Percentiles rank a stretch among this genome's conserved stretches.
phyloP scores from a whole-genome alignment of 2,888 invertebrate genomes.

The Pheosia gnoma region DNA sequence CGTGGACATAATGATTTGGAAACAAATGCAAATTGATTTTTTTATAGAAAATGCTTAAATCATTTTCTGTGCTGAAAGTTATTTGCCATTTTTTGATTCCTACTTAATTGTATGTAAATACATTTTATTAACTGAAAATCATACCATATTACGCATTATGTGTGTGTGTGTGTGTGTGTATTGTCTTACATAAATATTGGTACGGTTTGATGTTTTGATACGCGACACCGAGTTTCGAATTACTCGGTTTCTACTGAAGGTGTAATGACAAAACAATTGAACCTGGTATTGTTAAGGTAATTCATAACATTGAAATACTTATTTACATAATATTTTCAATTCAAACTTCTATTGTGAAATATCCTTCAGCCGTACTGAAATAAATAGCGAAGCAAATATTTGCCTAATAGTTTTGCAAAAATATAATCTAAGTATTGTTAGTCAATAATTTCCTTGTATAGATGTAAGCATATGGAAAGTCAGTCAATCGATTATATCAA shows the following conservation, averaged over 20 bases:
- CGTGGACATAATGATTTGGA: too few species aligned
- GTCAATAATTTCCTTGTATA: not conserved
- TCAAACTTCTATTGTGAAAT: not conserved
- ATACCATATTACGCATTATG: too few species aligned
- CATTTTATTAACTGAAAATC: too few species aligned
- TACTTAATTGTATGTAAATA: too few species aligned
- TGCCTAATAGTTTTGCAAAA: too few species aligned
- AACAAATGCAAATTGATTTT: too few species aligned
- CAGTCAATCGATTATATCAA: too few species aligned
- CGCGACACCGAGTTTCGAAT: not conserved
- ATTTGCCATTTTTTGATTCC: too few species aligned
- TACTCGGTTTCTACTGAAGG: not conserved
- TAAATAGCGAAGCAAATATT: not conserved
- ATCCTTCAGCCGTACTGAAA: not conserved
- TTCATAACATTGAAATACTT: not conserved
- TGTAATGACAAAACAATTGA: not conserved
- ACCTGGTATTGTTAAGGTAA: not conserved
- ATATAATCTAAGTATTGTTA: not conserved
- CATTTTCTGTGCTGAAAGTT: too few species aligned
- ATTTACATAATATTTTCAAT: not conserved
- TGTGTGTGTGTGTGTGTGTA: not conserved
- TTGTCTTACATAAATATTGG: constrained; percentile 4
- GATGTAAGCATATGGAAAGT: too few species aligned
- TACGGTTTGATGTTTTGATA: not conserved
- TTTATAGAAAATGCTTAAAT: too few species aligned